These are phyloP conservation scores for Coptodon bakossiorum DNA, from an alignment of 2,113 vertebrate genomes.

Conservation along the genomic window DNA sequence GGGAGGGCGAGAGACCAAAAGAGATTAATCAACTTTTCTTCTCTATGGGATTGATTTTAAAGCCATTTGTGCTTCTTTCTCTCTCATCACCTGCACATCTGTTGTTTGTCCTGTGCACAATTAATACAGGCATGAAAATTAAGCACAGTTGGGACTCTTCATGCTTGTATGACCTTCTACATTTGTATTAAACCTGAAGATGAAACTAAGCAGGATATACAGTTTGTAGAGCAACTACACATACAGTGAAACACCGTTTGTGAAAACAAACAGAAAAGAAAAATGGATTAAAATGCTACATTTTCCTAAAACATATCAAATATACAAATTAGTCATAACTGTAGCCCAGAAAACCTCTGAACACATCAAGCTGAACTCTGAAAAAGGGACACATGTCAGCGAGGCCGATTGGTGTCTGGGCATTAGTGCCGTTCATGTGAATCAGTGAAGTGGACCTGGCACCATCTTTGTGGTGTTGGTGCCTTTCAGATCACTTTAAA, in stretches of 20 bases:
- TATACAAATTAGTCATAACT: neutral
- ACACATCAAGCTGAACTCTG: neutral
- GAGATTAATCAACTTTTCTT: neutral
- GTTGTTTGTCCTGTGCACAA: neutral
- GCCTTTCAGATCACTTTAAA: neutral
- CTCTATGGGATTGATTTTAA: neutral
- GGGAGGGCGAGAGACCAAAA: neutral
- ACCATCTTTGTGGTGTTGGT: neutral
- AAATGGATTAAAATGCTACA: neutral
- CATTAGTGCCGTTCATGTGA: neutral
- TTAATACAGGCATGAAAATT: neutral
- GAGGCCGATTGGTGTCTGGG: accelerated
- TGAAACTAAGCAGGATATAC: neutral
- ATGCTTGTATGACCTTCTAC: neutral
- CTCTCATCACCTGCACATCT: conserved; percentile 5
- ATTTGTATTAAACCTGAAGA: neutral
- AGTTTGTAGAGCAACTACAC: neutral
- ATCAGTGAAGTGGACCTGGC: neutral
- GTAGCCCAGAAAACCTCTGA: neutral
- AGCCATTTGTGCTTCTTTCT: neutral
- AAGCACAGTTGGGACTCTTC: neutral
- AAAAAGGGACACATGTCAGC: neutral
- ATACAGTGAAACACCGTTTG: accelerated
- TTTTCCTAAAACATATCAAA: neutral
- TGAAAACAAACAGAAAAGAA: neutral